Evolutionary conservation across 2,113 vertebrate genomes (phyloP).

Genomic region (Nothocercus julius): DNA sequence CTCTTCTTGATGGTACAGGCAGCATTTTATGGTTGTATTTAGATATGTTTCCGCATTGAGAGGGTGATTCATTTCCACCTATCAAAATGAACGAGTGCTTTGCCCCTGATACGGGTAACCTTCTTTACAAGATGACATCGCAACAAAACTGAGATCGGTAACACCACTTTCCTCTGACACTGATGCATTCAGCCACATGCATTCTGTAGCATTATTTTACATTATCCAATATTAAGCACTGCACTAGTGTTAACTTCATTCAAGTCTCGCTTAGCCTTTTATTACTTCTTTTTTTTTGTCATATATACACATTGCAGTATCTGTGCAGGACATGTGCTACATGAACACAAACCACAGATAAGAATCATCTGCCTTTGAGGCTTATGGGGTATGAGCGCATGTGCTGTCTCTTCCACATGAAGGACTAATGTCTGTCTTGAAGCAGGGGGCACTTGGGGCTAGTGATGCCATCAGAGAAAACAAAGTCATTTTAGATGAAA

Average conservation of each 20-base stretch:
- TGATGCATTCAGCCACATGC: rapidly evolving
- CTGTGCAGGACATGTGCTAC: neutral
- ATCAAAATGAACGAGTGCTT: neutral
- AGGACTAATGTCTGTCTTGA: neutral
- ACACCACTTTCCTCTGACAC: rapidly evolving
- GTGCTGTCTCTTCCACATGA: neutral
- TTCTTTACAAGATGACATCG: rapidly evolving
- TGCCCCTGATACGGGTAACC: neutral
- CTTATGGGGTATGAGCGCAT: rapidly evolving
- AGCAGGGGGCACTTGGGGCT: neutral
- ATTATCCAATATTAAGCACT: neutral
- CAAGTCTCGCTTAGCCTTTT: neutral
- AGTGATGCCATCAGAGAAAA: neutral
- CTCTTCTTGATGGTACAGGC: rapidly evolving
- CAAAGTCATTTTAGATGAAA: neutral
- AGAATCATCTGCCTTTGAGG: neutral
- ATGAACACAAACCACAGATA: neutral
- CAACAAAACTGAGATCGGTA: neutral
- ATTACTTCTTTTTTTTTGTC: neutral
- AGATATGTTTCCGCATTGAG: rapidly evolving
- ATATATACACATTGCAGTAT: neutral
- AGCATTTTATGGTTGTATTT: rapidly evolving
- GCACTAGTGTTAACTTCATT: neutral
- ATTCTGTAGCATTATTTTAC: rapidly evolving
- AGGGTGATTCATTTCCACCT: rapidly evolving